Conservation (phyloP, 2,113 vertebrate genomes). For the Pachycephala philippinensis region DNA sequence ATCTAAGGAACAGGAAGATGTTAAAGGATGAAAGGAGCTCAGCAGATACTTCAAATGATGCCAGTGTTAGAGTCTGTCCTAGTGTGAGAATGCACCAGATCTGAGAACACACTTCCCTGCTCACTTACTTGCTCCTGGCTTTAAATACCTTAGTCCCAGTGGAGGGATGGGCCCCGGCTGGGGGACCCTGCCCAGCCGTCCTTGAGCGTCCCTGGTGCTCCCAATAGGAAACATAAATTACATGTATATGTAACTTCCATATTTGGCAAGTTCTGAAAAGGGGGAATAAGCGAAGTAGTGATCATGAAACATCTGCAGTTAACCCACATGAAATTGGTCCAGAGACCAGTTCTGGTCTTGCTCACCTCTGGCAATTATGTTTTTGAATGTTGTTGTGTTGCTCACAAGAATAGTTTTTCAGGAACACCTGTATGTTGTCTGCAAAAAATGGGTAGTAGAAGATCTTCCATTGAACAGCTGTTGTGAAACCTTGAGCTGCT, state of each 20-base stretch:
- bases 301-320: not conserved
- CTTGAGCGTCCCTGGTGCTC: accelerated
- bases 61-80: not conserved
- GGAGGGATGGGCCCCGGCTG: accelerated
- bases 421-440: not conserved
- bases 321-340: not conserved
- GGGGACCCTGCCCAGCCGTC: not conserved
- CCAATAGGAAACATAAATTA: not conserved
- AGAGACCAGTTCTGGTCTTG: not conserved
- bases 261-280: not conserved
- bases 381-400: not conserved
- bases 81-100: not conserved
- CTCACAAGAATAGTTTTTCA: not conserved
- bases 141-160: not conserved
- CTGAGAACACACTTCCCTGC: not conserved
- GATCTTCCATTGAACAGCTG: slow-evolving; percentile 10
- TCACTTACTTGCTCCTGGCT: not conserved
- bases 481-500: slow-evolving; percentile 42
- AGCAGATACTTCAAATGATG: not conserved
- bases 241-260: accelerated
- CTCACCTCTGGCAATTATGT: not conserved
- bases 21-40: slow-evolving; percentile 9
- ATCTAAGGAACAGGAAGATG: not conserved
- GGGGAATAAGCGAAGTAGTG: not conserved
- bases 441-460: slow-evolving; percentile 17